Conservation (phyloP, 2,888 invertebrate genomes). For the Hyppa rectilinea region DNA sequence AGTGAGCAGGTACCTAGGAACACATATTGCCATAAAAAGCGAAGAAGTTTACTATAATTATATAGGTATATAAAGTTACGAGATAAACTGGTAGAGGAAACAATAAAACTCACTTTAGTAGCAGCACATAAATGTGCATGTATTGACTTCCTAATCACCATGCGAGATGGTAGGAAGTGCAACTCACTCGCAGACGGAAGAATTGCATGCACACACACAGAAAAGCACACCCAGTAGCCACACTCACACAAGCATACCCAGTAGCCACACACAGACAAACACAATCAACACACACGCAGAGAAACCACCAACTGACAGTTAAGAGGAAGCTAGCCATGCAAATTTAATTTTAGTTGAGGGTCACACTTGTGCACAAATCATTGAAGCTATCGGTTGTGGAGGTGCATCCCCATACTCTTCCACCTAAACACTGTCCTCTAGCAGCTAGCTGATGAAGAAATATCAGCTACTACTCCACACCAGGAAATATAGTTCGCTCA, state of each 20-base stretch:
- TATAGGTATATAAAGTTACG: not conserved
- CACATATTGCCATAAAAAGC: too few species aligned
- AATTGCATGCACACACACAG: constrained; percentile 31
- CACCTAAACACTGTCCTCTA: not conserved
- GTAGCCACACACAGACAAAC: constrained; percentile 18
- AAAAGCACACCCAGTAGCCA: not conserved
- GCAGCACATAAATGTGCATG: constrained; percentile 18
- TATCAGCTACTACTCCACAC: not conserved
- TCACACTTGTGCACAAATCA: not conserved
- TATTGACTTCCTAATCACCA: constrained; percentile 57
- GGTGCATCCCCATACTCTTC: not conserved
- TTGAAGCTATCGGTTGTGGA: not conserved
- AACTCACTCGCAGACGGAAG: constrained; percentile 47
- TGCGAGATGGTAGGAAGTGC: constrained; percentile 60
- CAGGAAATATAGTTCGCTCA: not conserved
- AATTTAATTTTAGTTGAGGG: constrained; percentile 6
- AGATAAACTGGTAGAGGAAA: constrained; percentile 45
- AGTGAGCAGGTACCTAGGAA: too few species aligned
- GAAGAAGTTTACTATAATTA: constrained; percentile 7
- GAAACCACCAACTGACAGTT: constrained; percentile 22
- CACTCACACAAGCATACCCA: not conserved
- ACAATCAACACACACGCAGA: constrained; percentile 13
- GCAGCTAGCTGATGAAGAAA: not conserved
- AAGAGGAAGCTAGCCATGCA: constrained; percentile 49
- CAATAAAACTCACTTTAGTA: constrained; percentile 41